Evolutionary conservation across 2,113 vertebrate genomes (phyloP).

Genomic region (Guaruba guarouba): DNA sequence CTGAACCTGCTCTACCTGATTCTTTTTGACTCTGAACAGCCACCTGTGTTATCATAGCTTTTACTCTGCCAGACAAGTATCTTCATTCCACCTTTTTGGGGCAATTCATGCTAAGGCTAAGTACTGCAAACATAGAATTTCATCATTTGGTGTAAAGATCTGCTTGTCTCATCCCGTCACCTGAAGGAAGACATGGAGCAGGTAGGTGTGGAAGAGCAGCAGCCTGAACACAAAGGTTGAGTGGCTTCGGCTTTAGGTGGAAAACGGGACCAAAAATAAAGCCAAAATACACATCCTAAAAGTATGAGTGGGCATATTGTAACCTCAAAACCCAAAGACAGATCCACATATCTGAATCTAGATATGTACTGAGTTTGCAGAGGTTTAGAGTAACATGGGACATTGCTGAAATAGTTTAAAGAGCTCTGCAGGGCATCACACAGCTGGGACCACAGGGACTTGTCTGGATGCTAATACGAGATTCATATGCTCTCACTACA

Average conservation of each 20-base stretch:
- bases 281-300: not conserved
- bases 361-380: not conserved
- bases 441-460: conserved; percentile 20
- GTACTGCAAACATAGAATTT: not conserved
- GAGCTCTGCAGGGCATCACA: not conserved
- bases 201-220: not conserved
- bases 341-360: not conserved
- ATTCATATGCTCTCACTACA: not conserved
- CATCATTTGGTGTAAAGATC: not conserved
- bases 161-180: not conserved
- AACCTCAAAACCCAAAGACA: not conserved
- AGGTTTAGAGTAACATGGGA: not conserved
- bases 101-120: not conserved
- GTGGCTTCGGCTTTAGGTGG: not conserved
- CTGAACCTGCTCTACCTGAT: conserved; percentile 16
- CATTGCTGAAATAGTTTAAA: not conserved
- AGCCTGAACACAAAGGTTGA: not conserved
- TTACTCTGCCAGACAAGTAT: not conserved
- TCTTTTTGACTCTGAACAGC: not conserved
- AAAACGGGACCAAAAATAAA: not conserved
- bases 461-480: not conserved
- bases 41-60: not conserved
- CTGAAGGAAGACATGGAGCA: not conserved
- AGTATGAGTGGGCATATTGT: not conserved
- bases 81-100: not conserved